These are phyloP conservation scores for Tetrax tetrax DNA, from an alignment of 2,113 vertebrate species.

Conservation along the genomic window DNA sequence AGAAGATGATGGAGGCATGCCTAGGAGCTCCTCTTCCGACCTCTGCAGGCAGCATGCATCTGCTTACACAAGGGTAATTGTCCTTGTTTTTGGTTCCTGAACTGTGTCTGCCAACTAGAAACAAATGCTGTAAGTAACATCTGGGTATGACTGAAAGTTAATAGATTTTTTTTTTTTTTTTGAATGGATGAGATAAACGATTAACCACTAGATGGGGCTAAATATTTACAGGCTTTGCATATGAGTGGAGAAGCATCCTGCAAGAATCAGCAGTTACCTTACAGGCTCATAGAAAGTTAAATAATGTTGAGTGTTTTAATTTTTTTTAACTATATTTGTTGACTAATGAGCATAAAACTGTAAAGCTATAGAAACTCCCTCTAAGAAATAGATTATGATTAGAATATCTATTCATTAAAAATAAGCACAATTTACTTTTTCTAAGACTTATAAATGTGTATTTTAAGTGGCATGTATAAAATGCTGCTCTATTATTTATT, in stretches of 20 bases:
- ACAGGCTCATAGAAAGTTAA: neutral
- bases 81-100: neutral
- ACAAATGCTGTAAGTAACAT: neutral
- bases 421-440: neutral
- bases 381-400: neutral
- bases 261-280: neutral
- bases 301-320: neutral
- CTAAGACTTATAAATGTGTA: neutral
- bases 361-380: neutral
- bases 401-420: neutral
- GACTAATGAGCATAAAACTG: neutral
- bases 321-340: neutral
- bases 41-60: neutral
- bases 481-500: neutral
- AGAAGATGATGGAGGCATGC: neutral
- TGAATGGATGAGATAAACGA: neutral
- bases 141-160: neutral
- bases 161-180: neutral
- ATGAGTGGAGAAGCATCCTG: neutral
- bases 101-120: neutral
- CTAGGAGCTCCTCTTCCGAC: neutral
- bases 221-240: neutral
- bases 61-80: neutral
- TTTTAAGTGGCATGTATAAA: neutral
- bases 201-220: conserved; percentile 44